Conservation (phyloP, 2,888 invertebrate species). For the Formica aserva region DNA sequence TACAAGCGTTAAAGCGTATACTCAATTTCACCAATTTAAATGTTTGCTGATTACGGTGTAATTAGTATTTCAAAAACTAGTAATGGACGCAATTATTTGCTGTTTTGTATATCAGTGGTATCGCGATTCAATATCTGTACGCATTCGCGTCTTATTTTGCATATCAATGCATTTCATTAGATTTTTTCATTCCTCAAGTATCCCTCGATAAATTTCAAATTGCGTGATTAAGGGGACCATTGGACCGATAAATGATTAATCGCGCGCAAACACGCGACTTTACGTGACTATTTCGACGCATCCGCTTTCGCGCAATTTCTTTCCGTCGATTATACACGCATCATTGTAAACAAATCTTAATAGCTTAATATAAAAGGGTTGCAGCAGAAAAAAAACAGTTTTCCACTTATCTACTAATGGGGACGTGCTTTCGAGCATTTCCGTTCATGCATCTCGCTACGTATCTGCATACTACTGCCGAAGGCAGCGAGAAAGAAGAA, state of each 20-base stretch:
- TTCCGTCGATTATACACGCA: not conserved
- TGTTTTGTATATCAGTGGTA: not conserved
- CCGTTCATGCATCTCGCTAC: not conserved
- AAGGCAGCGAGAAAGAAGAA: conserved; percentile 49
- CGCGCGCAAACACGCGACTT: conserved; percentile 36
- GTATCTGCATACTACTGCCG: not conserved
- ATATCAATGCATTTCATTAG: conserved; percentile 53
- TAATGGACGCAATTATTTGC: conserved; percentile 39
- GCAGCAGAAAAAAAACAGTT: not conserved
- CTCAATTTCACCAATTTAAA: conserved; percentile 31
- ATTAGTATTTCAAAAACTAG: conserved; percentile 44
- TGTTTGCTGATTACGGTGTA: conserved; percentile 35
- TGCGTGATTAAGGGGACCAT: conserved; percentile 30
- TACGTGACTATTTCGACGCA: conserved; percentile 32
- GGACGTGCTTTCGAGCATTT: not conserved
- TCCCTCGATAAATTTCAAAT: conserved; percentile 38
- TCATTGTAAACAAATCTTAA: conserved; percentile 32
- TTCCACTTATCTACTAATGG: conserved; percentile 2
- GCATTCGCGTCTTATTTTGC: conserved; percentile 25
- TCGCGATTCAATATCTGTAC: conserved; percentile 35
- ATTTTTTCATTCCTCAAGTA: conserved; percentile 25
- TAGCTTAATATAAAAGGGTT: not conserved
- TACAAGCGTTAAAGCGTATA: not conserved
- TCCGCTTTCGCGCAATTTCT: conserved; percentile 13
- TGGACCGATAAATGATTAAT: conserved; percentile 48